Evolutionary conservation across 2,888 invertebrate species (phyloP).

Genomic region (Gerris lacustris): DNA sequence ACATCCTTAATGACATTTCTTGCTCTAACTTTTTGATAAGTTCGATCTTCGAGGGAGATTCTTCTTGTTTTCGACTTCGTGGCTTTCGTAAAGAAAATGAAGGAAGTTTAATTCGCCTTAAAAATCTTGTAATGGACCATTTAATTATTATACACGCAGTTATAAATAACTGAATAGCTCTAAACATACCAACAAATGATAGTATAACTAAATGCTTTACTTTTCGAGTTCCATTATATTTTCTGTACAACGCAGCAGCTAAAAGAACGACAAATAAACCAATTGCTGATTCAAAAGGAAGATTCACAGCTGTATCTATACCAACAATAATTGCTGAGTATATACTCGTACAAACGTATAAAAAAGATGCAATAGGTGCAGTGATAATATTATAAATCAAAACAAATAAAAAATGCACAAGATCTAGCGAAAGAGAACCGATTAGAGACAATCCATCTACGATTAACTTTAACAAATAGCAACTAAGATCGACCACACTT

Average conservation of each 20-base stretch:
- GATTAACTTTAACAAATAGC: not conserved
- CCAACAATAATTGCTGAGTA: not conserved
- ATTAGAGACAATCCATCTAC: not conserved
- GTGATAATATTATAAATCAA: not conserved
- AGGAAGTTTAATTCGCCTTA: not conserved
- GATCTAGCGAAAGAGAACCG: not conserved
- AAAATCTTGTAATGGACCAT: not conserved
- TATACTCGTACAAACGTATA: not conserved
- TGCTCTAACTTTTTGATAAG: not conserved
- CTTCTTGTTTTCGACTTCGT: not conserved
- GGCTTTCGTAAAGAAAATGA: not conserved
- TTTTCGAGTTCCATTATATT: not conserved
- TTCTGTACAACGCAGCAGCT: not conserved
- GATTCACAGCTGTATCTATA: not conserved
- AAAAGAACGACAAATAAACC: not conserved
- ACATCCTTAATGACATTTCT: slow-evolving; percentile 1
- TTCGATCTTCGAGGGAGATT: not conserved
- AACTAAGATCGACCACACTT: not conserved
- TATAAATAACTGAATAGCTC: not conserved
- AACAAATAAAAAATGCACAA: not conserved
- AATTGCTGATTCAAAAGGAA: not conserved
- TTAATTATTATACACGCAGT: not conserved
- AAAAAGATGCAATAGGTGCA: not conserved
- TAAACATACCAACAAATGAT: not conserved
- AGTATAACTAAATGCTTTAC: not conserved